phyloP scores from a whole-genome alignment of 2,797 vertebrate genomes.

The Eulemur coronatus region DNA sequence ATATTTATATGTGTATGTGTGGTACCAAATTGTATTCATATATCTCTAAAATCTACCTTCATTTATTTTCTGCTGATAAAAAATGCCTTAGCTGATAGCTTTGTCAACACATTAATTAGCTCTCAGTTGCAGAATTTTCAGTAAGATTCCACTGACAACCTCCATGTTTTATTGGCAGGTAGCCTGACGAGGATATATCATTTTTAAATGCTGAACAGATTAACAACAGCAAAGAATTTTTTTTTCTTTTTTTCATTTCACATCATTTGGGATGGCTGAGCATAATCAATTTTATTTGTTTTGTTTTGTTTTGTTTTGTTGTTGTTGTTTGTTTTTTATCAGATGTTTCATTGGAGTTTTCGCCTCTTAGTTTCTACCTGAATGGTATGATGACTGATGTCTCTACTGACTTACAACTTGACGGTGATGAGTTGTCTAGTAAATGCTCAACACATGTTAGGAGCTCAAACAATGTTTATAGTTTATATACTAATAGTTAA shows the following conservation, averaged over 20 bases:
- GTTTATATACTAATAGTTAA: neutral
- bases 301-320: neutral
- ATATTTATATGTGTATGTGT: slow-evolving; percentile 79
- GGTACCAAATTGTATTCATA: slow-evolving; percentile 79
- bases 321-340: neutral
- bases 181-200: slow-evolving; percentile 59
- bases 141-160: slow-evolving; percentile 61
- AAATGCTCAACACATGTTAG: neutral
- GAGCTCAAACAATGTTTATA: neutral
- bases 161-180: slow-evolving; percentile 70
- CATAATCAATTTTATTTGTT: neutral
- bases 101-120: slow-evolving; percentile 82
- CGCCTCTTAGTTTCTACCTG: neutral
- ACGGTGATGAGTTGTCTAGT: neutral
- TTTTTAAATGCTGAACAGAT: slow-evolving; percentile 69
- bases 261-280: neutral
- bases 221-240: slow-evolving; percentile 20
- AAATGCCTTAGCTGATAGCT: slow-evolving; percentile 79
- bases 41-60: slow-evolving; percentile 80
- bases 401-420: neutral
- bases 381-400: neutral
- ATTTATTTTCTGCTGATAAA: slow-evolving; percentile 80
- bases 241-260: slow-evolving; percentile 56
- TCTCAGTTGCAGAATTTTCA: slow-evolving; percentile 78
- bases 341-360: neutral